These are phyloP conservation scores for Novumbra hubbsi DNA, from an alignment of 2,797 vertebrate genomes.

Conservation along the genomic window DNA sequence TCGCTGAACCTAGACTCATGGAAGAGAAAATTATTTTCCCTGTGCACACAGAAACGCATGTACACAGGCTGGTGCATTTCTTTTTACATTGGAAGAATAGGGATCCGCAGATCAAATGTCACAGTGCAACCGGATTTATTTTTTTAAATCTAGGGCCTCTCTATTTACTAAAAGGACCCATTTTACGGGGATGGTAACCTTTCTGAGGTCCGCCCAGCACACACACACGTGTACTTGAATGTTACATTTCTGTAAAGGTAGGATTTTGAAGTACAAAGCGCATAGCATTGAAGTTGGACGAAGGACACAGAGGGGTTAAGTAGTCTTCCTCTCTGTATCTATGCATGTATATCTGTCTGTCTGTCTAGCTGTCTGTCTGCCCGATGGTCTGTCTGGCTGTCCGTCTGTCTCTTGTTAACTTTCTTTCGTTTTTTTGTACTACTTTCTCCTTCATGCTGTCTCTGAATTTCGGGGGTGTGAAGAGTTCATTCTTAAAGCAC, in stretches of 20 bases:
- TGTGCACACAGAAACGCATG: neutral
- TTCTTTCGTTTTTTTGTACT: slow-evolving; percentile 10
- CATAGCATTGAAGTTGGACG: neutral
- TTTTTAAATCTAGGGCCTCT: neutral
- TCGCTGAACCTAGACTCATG: slow-evolving; percentile 68
- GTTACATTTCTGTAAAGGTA: neutral
- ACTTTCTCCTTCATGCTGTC: slow-evolving; percentile 15
- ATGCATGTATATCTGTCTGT: too few species aligned
- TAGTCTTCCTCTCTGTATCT: too few species aligned
- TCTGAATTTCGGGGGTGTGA: slow-evolving; percentile 18
- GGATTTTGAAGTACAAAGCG: neutral
- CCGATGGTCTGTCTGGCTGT: neutral
- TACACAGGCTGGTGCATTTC: neutral
- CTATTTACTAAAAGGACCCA: neutral
- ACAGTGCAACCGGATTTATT: neutral
- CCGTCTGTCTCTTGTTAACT: neutral
- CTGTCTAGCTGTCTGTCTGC: neutral
- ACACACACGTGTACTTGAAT: neutral
- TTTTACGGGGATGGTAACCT: neutral
- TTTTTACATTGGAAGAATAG: neutral
- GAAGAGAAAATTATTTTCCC: slow-evolving; percentile 27
- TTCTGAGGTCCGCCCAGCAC: neutral
- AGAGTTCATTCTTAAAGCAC: slow-evolving; percentile 49
- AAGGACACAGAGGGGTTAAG: neutral
- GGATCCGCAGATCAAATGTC: neutral